Evolutionary conservation across 1,140 invertebrate species (phyloP).

Genomic region (Trichonephila inaurata): DNA sequence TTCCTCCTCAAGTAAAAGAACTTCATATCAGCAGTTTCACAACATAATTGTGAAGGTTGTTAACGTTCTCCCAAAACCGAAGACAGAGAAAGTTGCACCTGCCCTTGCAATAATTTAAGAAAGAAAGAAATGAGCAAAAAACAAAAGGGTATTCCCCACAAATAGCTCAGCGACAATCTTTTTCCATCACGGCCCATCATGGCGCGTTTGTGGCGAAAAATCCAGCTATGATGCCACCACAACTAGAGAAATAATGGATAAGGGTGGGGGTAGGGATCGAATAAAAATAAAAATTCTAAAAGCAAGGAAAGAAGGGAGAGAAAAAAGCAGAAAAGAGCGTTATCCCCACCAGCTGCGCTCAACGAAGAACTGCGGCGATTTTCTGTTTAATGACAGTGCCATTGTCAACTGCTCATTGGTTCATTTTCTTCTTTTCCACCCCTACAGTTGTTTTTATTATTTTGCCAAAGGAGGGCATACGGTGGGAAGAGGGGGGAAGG

Average conservation of each 20-base stretch:
- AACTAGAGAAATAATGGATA: slow-evolving; percentile 74
- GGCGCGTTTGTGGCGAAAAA: slow-evolving; percentile 66
- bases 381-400: slow-evolving; percentile 72
- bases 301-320: background rate
- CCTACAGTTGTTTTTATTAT: slow-evolving; percentile 65
- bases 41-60: slow-evolving; percentile 4
- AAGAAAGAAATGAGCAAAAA: background rate
- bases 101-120: slow-evolving; percentile 44
- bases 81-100: slow-evolving; percentile 31
- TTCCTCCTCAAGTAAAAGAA: background rate
- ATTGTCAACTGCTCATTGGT: slow-evolving; percentile 75
- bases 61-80: background rate
- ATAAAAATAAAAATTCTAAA: slow-evolving; percentile 60
- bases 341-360: slow-evolving; percentile 64
- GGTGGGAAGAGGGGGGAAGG: background rate
- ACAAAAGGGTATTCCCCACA: slow-evolving; percentile 6
- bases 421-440: slow-evolving; percentile 63
- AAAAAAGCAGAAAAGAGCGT: slow-evolving; percentile 10
- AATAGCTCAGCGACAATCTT: slow-evolving; percentile 67
- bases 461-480: slow-evolving; percentile 19
- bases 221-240: slow-evolving; percentile 72
- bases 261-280: background rate
- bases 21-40: background rate
- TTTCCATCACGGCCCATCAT: slow-evolving; percentile 61
- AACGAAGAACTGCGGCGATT: slow-evolving; percentile 66